Conservation (phyloP, 35 echinoderm and acorn worm species). For the Lytechinus variegatus region DNA sequence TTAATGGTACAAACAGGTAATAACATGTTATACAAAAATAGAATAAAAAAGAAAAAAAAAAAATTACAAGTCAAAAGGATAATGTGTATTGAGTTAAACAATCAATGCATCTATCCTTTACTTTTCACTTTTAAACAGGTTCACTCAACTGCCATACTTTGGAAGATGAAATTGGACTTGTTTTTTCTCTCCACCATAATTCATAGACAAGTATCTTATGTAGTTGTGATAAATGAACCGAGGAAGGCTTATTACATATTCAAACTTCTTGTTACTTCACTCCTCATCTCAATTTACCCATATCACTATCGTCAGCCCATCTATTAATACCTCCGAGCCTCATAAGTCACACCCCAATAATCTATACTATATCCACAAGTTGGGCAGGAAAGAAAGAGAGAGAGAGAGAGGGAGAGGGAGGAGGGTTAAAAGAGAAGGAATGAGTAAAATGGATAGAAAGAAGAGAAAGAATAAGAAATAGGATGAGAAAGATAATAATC, state of each 20-base stretch:
- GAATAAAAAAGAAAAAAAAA: not conserved
- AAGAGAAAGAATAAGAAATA: not conserved
- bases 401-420: not conserved
- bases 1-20: not conserved
- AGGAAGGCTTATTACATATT: not conserved
- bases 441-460: not conserved
- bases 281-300: not conserved
- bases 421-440: not conserved
- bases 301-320: not conserved
- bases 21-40: not conserved
- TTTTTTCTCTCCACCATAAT: not conserved
- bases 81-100: not conserved
- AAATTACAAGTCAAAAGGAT: not conserved
- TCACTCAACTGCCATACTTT: not conserved
- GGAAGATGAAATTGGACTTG: not conserved
- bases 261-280: not conserved
- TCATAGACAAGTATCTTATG: not conserved
- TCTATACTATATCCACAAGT: not conserved
- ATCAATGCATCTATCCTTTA: not conserved
- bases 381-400: not conserved
- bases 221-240: not conserved
- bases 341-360: constrained; percentile 11
- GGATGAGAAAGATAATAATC: not conserved
- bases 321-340: not conserved
- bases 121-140: not conserved